Evolutionary conservation across 1,140 invertebrate species (phyloP), one percentile per base, ranked within the genome.

Genomic region (Phthorimaea operculella): DNA sequence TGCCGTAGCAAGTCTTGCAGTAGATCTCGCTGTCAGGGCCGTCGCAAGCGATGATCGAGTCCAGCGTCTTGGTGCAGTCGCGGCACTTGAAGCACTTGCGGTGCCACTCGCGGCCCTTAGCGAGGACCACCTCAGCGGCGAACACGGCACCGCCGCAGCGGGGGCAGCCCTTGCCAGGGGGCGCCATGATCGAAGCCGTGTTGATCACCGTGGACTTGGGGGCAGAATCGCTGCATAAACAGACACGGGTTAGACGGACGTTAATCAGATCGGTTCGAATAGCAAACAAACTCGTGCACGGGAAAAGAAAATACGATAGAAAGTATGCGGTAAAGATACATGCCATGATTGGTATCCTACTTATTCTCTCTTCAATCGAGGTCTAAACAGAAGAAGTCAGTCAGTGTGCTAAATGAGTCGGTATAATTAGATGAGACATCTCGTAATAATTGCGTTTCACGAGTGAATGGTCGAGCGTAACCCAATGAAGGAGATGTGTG

Each of bases 11-110:
- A 62, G 93, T 94, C 79, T 94, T 96, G 86, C 96, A 99, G 85
- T 96, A 98, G 48, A 99, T 92, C 62, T 97, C 93, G 59, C 88
- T 89, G 70, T 96, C 93, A 33, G 95, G 94, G 21, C 95, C 95
- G 74, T 96, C 95, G 75, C 95, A 96, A 63, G 95, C 96, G 64
- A 94, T 94, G 72, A 96, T 96, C 15, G 96, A 98, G 76, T 98
- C 96, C 51, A 98, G 87, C 16, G 93, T 94, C 73, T 96, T 96
- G 66, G 91, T 93, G 84, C 97, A 99, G 66, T 95, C 94, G 79
- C 89, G 92, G 84, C 97, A 99, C 83, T 98, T 99, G 89, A 97
- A 98, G 87, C 97, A 99, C 86, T 98, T 98, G 87, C 97, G 91
- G 88, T 95, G 97, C 96, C 96, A 99, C 85, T 96, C 96, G 73